phyloP scores from a whole-genome alignment of 2,888 invertebrate species.

The Steinernema carpocapsae region DNA sequence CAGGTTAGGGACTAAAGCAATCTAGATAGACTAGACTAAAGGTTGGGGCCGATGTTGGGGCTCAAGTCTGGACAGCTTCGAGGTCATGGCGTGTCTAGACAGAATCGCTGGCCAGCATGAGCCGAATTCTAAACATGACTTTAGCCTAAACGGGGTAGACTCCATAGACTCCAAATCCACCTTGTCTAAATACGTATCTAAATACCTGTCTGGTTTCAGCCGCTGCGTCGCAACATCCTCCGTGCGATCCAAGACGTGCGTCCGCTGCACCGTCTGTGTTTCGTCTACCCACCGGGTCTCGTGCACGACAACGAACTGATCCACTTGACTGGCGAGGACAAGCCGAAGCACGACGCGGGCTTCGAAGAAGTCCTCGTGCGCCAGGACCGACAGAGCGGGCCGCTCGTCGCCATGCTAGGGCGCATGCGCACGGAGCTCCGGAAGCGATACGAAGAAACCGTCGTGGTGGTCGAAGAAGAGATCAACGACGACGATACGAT shows the following conservation, averaged over 20 bases:
- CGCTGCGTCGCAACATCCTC: constrained; percentile 31
- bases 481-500: neutral
- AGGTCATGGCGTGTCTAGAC: no score
- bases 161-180: no score
- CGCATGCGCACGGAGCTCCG: neutral
- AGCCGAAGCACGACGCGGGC: constrained; percentile 8
- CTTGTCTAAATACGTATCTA: no score
- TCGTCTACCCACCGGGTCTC: constrained; percentile 38
- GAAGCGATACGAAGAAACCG: neutral
- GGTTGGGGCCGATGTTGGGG: no score
- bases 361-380: constrained; percentile 5
- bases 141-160: no score
- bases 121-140: no score
- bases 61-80: no score
- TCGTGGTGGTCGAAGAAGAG: neutral
- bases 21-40: no score
- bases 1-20: no score
- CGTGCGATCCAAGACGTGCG: constrained; percentile 40
- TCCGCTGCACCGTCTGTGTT: constrained; percentile 40
- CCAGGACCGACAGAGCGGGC: constrained; percentile 8
- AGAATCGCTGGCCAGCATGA: no score
- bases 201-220: constrained; percentile 34
- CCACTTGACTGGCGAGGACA: constrained; percentile 10
- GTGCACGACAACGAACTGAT: neutral
- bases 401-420: neutral